Conservation (phyloP, 1,140 invertebrate genomes). For the Carcinoscorpius rotundicauda region DNA sequence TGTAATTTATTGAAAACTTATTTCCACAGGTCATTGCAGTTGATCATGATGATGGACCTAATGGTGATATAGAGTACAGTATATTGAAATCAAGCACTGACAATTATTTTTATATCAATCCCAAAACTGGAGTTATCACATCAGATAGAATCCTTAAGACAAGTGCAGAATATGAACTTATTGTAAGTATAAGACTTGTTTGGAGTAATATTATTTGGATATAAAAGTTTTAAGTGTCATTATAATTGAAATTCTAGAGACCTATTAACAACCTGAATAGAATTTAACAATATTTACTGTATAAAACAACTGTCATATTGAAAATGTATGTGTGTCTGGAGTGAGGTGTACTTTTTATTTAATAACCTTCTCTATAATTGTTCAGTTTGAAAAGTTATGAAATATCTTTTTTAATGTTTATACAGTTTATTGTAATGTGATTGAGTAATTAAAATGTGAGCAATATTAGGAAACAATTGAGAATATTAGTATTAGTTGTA, state of each 20-base stretch:
- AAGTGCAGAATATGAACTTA: constrained; percentile 62
- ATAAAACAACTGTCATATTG: too few relatives aligned
- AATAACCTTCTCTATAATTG: too few relatives aligned
- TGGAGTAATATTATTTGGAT: constrained; percentile 1
- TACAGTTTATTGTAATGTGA: too few relatives aligned
- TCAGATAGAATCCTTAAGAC: constrained; percentile 51
- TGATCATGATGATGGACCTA: constrained; percentile 30
- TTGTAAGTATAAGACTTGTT: constrained; percentile 41
- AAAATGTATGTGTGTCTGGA: too few relatives aligned
- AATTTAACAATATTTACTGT: too few relatives aligned
- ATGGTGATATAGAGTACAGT: constrained; percentile 59
- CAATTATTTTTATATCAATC: constrained; percentile 59
- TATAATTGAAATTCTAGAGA: neutral
- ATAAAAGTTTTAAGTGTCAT: neutral
- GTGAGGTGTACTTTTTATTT: too few relatives aligned
- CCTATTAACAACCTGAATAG: too few relatives aligned
- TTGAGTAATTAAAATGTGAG: too few relatives aligned
- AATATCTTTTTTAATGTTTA: too few relatives aligned
- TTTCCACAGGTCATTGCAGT: constrained; percentile 29
- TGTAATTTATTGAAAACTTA: neutral
- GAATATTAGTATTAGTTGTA: constrained; percentile 19
- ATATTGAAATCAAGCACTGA: constrained; percentile 55
- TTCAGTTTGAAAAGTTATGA: too few relatives aligned
- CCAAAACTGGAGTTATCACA: constrained; percentile 63
- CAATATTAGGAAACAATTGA: too few relatives aligned